Evolutionary conservation across 2,888 invertebrate genomes (phyloP).

Genomic region (Thymelicus sylvestris): DNA sequence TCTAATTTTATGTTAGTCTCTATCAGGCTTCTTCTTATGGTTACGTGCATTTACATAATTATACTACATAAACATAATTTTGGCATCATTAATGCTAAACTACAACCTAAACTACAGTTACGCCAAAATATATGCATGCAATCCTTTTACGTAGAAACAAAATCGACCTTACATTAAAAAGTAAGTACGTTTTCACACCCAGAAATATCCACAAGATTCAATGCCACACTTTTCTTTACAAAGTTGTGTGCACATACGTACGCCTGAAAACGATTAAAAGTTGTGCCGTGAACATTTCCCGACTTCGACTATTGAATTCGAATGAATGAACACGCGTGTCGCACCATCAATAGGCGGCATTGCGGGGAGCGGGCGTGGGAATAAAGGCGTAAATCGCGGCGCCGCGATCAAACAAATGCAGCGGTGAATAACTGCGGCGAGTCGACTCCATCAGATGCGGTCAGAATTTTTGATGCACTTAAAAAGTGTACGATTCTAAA

Average conservation of each 20-base stretch:
- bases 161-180: neutral
- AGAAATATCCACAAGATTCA: conserved; percentile 1
- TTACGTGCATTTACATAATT: too few species aligned
- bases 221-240: conserved; percentile 10
- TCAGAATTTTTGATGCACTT: conserved; percentile 8
- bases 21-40: too few species aligned
- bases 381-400: conserved; percentile 17
- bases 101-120: too few species aligned
- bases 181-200: neutral
- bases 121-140: too few species aligned
- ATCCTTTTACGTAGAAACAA: too few species aligned
- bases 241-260: conserved; percentile 8
- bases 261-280: conserved; percentile 28
- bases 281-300: conserved; percentile 14
- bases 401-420: conserved; percentile 32
- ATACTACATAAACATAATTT: too few species aligned
- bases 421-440: conserved; percentile 31
- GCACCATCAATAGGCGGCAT: conserved; percentile 14
- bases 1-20: too few species aligned
- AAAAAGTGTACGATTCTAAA: neutral
- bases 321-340: conserved; percentile 22
- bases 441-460: neutral
- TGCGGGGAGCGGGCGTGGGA: neutral
- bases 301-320: conserved; percentile 27
- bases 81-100: too few species aligned